phyloP scores from a whole-genome alignment of 2,797 vertebrate genomes.

The Cottoperca gobio region DNA sequence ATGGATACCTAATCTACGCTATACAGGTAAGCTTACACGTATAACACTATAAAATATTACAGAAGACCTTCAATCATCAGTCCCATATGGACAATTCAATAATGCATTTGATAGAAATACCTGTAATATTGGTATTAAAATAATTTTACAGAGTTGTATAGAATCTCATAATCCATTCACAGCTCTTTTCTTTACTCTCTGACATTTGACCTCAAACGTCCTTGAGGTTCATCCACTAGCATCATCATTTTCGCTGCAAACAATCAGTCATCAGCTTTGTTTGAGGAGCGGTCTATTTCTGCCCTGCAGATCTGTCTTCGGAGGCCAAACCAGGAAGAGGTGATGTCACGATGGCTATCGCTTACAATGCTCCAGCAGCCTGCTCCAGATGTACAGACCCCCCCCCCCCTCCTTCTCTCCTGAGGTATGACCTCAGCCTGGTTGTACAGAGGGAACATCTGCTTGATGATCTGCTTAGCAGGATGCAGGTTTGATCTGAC shows the following conservation, averaged over 20 bases:
- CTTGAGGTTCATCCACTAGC: slow-evolving; percentile 41
- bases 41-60: background rate
- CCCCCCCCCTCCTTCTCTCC: slow-evolving; percentile 79
- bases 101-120: slow-evolving; percentile 25
- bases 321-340: slow-evolving; percentile 91
- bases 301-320: slow-evolving; percentile 81
- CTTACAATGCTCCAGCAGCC: slow-evolving; percentile 90
- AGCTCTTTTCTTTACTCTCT: slow-evolving; percentile 20
- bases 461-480: slow-evolving; percentile 80
- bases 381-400: slow-evolving; percentile 77
- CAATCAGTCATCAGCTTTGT: slow-evolving; percentile 80
- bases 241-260: slow-evolving; percentile 67
- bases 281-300: slow-evolving; percentile 82
- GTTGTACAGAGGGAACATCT: slow-evolving; percentile 90
- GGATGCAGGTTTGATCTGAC: slow-evolving; percentile 74
- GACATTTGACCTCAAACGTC: slow-evolving; percentile 49
- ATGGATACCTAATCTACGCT: background rate
- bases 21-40: background rate
- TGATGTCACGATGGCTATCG: slow-evolving; percentile 95
- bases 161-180: slow-evolving; percentile 22
- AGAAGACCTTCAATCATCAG: slow-evolving; percentile 4
- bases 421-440: slow-evolving; percentile 91
- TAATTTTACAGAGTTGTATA: background rate
- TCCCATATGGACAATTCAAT: background rate
- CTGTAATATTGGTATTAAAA: slow-evolving; percentile 6